Percentiles rank a stretch among this genome's conserved stretches.
Evolutionary conservation across 2,797 vertebrate genomes (phyloP).

Genomic region (Sebastes matsubarae): DNA sequence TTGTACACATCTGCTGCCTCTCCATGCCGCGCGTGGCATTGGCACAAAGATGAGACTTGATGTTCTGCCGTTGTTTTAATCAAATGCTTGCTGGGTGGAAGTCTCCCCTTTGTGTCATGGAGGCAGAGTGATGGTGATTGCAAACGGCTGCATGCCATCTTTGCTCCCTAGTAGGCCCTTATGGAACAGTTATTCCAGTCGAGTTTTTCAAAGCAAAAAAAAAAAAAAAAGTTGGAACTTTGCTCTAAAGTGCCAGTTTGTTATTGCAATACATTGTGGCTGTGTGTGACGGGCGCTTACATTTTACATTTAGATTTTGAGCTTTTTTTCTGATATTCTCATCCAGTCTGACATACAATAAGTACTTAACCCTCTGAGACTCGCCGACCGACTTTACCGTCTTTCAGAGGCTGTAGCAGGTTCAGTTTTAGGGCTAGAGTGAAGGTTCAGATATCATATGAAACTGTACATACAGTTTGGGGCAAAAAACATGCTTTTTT

Average conservation of each 20-base stretch:
- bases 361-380: neutral
- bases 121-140: conserved; percentile 76
- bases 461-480: too few relatives aligned
- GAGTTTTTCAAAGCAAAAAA: conserved; percentile 2
- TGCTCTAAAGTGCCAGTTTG: neutral
- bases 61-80: conserved; percentile 68
- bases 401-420: too few relatives aligned
- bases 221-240: conserved; percentile 3
- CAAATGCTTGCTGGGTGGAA: conserved; percentile 70
- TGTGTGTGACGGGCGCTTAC: neutral
- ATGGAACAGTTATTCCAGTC: conserved; percentile 18
- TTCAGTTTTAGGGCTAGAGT: too few relatives aligned
- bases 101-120: conserved; percentile 68
- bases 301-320: neutral
- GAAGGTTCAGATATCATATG: too few relatives aligned
- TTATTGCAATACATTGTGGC: neutral
- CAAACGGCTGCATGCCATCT: conserved; percentile 66
- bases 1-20: conserved; percentile 33
- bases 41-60: conserved; percentile 42
- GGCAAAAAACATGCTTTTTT: too few relatives aligned
- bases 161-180: conserved; percentile 49
- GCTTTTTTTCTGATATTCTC: neutral
- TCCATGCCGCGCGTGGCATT: neutral
- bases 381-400: too few relatives aligned
- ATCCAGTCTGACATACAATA: neutral